Conservation (phyloP, 2,888 invertebrate genomes). For the Heterodera filipjevi region DNA sequence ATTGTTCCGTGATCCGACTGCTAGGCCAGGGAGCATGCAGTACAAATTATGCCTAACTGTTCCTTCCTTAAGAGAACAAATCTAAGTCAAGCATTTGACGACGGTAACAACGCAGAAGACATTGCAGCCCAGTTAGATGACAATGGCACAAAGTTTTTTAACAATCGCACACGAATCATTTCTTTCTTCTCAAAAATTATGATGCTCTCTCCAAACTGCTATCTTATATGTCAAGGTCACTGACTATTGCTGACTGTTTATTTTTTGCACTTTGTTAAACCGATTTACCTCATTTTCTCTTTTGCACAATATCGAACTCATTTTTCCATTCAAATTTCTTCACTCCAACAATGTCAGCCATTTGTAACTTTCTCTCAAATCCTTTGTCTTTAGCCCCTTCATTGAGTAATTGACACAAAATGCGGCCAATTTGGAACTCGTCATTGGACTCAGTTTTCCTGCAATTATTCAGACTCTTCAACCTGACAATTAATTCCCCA, state of each 20-base stretch:
- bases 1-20: neutral
- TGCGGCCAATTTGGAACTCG: neutral
- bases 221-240: neutral
- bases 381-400: neutral
- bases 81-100: neutral
- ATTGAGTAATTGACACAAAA: neutral
- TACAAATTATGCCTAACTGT: neutral
- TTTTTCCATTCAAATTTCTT: neutral
- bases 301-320: neutral
- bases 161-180: too few relatives aligned
- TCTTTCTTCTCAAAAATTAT: too few relatives aligned
- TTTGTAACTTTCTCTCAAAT: neutral
- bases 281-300: neutral
- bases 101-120: neutral
- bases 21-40: neutral
- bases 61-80: neutral
- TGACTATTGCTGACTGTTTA: neutral
- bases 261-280: conserved; percentile 6
- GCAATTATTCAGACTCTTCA: neutral
- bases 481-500: too few relatives aligned
- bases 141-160: too few relatives aligned
- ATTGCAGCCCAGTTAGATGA: neutral
- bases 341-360: neutral
- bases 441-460: neutral
- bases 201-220: too few relatives aligned